Evolutionary conservation across 2,113 vertebrate species (phyloP).

Genomic region (Boleophthalmus pectinirostris): DNA sequence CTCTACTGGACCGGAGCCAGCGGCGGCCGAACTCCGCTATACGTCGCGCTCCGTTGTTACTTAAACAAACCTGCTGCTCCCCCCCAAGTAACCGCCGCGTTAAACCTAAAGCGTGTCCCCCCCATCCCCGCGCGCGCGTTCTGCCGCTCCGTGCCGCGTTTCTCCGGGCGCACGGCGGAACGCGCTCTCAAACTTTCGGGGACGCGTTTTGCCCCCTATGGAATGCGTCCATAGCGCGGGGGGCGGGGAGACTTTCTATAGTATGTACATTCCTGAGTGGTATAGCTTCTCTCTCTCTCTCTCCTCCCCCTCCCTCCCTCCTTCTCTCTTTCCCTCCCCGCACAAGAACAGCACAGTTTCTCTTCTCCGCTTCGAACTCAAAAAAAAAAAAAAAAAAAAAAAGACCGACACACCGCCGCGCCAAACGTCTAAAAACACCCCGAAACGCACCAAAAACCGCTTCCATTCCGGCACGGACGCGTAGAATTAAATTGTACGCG

Average conservation of each 20-base stretch:
- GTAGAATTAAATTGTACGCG: slow-evolving; percentile 40
- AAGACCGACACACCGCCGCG: neutral
- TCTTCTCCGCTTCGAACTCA: no score
- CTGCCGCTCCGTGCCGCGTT: slow-evolving; percentile 18
- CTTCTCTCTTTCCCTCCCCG: neutral
- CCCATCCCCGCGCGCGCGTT: slow-evolving; percentile 18
- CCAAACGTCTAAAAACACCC: neutral
- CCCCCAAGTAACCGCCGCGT: slow-evolving; percentile 37
- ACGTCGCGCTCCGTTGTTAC: slow-evolving; percentile 49
- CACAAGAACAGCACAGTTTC: neutral
- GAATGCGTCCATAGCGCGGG: slow-evolving; percentile 64
- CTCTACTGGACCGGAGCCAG: slow-evolving; percentile 55
- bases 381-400: no score
- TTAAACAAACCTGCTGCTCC: slow-evolving; percentile 41
- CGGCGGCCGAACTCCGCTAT: slow-evolving; percentile 59
- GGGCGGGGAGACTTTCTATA: slow-evolving; percentile 57
- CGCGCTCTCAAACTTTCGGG: slow-evolving; percentile 64
- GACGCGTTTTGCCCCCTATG: slow-evolving; percentile 71
- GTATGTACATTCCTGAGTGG: slow-evolving; percentile 75
- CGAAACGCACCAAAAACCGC: slow-evolving; percentile 22
- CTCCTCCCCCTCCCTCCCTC: slow-evolving; percentile 37
- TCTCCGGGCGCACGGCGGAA: slow-evolving; percentile 44
- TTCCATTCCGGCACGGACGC: slow-evolving; percentile 4
- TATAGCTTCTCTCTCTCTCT: slow-evolving; percentile 67
- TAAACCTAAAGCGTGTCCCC: slow-evolving; percentile 42